Conservation (phyloP, 2,888 invertebrate genomes). For the Megaustenia siamemsis region DNA sequence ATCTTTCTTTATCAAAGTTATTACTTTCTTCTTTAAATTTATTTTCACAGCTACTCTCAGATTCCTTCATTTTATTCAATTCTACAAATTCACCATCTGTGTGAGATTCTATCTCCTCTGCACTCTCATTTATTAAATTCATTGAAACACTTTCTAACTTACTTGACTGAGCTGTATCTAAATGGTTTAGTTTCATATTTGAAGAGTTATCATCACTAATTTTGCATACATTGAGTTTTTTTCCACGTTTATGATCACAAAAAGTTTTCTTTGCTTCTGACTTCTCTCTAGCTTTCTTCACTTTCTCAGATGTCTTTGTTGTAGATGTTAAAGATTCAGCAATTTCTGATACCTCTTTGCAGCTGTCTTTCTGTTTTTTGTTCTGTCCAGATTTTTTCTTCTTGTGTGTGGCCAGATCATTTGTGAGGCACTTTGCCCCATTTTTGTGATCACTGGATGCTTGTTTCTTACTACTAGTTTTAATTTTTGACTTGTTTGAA, state of each 20-base stretch:
- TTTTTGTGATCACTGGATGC: not conserved
- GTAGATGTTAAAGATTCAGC: not conserved
- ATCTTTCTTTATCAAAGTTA: constrained; percentile 14
- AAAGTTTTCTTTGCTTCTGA: no score
- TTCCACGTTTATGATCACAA: not conserved
- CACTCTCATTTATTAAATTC: not conserved
- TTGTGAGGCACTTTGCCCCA: not conserved
- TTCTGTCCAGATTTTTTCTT: not conserved
- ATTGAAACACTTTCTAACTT: not conserved
- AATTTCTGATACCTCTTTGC: not conserved
- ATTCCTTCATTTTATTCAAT: not conserved
- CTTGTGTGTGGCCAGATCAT: not conserved
- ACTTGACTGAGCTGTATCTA: not conserved
- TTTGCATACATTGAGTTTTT: not conserved
- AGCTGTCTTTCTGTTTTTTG: not conserved
- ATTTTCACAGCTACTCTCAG: not conserved
- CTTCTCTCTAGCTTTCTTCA: not conserved
- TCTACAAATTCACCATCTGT: not conserved
- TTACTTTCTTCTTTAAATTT: not conserved
- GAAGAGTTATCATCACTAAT: not conserved
- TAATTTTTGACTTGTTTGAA: constrained; percentile 1
- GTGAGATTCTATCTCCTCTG: not conserved
- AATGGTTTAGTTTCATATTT: not conserved
- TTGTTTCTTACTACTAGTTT: not conserved
- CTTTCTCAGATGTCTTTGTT: not conserved